phyloP scores from a whole-genome alignment of 2,797 vertebrate species.

The Smutsia temminckii region DNA sequence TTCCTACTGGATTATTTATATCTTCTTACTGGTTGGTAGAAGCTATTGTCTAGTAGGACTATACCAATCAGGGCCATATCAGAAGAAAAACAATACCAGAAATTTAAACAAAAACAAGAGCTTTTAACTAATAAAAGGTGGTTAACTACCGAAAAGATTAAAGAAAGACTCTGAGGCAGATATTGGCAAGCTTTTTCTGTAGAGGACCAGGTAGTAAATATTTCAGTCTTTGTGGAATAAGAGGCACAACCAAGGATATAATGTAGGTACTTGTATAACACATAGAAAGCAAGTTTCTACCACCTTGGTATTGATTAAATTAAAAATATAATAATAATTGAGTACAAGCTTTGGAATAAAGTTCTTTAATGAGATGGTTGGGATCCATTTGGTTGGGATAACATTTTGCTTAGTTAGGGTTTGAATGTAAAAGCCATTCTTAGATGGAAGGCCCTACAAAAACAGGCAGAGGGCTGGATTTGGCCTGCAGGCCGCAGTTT shows the following conservation, averaged over 20 bases:
- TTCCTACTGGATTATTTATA: not conserved
- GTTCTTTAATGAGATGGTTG: not conserved
- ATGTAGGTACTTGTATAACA: not conserved
- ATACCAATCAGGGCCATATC: not conserved
- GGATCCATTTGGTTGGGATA: not conserved
- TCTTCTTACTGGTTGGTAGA: not conserved
- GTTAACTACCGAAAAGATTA: not conserved
- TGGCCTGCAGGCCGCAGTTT: not conserved
- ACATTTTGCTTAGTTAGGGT: not conserved
- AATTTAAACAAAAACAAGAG: slow-evolving; percentile 4
- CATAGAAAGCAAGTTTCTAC: not conserved
- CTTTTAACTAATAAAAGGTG: not conserved
- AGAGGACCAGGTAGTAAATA: not conserved
- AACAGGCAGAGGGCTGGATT: not conserved
- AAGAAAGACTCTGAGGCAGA: not conserved
- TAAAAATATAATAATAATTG: not conserved
- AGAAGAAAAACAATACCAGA: not conserved
- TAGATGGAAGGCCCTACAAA: not conserved
- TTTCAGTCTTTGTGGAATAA: not conserved
- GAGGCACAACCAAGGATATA: not conserved
- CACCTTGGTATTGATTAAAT: slow-evolving; percentile 6
- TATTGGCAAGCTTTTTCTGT: not conserved
- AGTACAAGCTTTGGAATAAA: not conserved
- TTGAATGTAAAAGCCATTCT: not conserved
- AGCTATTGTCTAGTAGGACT: not conserved